Conservation (phyloP, 2,113 vertebrate genomes). For the Onychostruthus taczanowskii region DNA sequence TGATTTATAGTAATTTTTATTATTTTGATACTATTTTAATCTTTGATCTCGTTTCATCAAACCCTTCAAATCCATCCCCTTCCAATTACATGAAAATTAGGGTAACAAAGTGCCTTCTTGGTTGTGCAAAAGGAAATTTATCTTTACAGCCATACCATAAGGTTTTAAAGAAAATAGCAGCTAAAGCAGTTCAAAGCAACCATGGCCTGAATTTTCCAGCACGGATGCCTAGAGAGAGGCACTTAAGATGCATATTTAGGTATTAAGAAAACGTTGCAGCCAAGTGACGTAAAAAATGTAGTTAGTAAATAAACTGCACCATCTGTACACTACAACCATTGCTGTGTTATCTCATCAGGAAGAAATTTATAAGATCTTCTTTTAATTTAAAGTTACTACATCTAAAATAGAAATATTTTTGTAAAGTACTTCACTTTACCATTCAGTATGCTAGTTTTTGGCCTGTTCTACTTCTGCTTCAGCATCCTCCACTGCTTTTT, state of each 20-base stretch:
- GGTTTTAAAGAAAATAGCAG: conserved; percentile 15
- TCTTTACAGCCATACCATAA: background rate
- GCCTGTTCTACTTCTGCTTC: background rate
- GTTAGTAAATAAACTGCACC: conserved; percentile 45
- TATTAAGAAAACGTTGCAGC: conserved; percentile 44
- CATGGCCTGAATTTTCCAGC: background rate
- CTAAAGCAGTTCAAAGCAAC: conserved; percentile 2
- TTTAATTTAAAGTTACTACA: conserved; percentile 1
- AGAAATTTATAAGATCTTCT: conserved; percentile 20
- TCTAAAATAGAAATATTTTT: background rate
- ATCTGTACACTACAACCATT: conserved; percentile 17
- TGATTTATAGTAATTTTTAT: background rate
- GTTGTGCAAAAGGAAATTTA: background rate
- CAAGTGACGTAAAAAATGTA: background rate
- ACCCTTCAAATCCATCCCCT: background rate
- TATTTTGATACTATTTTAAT: background rate
- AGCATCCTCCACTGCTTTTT: background rate
- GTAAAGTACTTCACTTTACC: background rate
- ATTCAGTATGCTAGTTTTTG: background rate
- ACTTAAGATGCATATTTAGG: conserved; percentile 13
- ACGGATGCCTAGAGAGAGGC: conserved; percentile 19
- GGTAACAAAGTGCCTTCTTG: background rate
- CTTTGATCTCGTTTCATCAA: background rate
- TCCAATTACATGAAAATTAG: background rate
- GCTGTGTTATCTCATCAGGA: background rate